Percentiles rank a stretch among this genome's conserved stretches.
Conservation (phyloP, 2,113 vertebrate species). For the Silurus glanis region DNA sequence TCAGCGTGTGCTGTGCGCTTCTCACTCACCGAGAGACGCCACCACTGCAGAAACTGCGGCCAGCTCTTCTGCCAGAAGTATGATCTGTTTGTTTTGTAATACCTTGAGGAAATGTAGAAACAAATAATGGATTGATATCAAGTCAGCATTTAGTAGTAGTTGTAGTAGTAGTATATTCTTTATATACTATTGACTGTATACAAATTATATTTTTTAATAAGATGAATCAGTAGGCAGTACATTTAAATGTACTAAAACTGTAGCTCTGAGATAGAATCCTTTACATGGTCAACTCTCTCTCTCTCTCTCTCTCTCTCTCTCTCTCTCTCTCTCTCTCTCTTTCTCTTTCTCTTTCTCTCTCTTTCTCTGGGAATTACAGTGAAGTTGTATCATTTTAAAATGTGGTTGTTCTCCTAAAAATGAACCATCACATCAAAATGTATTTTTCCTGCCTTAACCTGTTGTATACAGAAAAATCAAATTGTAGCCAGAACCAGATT, state of each 20-base stretch:
- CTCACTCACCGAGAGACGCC: conserved; percentile 92
- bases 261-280: too few relatives aligned
- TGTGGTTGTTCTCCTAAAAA: not conserved
- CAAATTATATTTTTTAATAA: too few relatives aligned
- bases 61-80: conserved; percentile 99
- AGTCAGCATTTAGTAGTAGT: not conserved
- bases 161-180: too few relatives aligned
- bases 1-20: conserved; percentile 89
- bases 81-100: conserved; percentile 51
- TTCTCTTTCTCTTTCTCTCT: too few relatives aligned
- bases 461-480: not conserved
- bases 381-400: not conserved
- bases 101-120: not conserved
- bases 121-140: not conserved
- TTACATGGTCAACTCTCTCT: too few relatives aligned
- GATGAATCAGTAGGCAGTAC: too few relatives aligned
- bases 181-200: too few relatives aligned
- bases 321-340: too few relatives aligned
- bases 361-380: too few relatives aligned
- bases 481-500: not conserved
- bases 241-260: too few relatives aligned
- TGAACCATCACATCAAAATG: not conserved
- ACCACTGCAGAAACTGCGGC: conserved; percentile 97
- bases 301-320: too few relatives aligned
- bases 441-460: not conserved